Percentiles rank a stretch among this genome's conserved stretches.
Evolutionary conservation across 2,888 invertebrate genomes (phyloP).

Genomic region (Netelia virgata): DNA sequence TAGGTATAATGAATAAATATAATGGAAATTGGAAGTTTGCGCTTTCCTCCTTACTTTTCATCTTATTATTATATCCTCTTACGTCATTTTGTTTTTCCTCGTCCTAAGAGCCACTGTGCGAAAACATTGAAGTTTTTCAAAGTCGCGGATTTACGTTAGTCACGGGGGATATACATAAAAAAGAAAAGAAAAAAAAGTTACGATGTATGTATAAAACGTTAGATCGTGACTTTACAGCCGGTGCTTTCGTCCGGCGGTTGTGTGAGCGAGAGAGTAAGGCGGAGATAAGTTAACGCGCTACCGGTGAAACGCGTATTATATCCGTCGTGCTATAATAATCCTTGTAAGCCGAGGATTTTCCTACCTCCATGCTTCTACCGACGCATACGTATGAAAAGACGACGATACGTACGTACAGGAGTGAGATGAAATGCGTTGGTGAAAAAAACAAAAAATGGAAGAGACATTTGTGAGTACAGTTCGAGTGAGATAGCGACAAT

Average conservation of each 20-base stretch:
- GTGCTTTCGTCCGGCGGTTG: background rate
- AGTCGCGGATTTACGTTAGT: constrained; percentile 14
- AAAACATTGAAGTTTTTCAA: constrained; percentile 36
- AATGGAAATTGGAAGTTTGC: background rate
- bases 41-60: constrained; percentile 4
- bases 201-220: constrained; percentile 12
- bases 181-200: too few relatives aligned
- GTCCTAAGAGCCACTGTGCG: constrained; percentile 17
- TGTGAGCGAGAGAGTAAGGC: background rate
- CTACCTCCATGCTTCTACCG: constrained; percentile 9
- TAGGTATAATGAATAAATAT: background rate
- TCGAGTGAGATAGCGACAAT: constrained; percentile 9
- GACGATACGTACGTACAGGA: background rate
- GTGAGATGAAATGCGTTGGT: background rate
- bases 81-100: constrained; percentile 30
- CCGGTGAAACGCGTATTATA: constrained; percentile 46
- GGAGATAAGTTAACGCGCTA: constrained; percentile 40
- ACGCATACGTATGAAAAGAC: background rate
- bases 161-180: background rate
- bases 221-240: background rate
- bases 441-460: constrained; percentile 9
- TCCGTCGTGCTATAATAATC: constrained; percentile 58
- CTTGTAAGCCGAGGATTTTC: constrained; percentile 63
- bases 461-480: constrained; percentile 16
- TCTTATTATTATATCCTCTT: constrained; percentile 36